phyloP scores from a whole-genome alignment of 2,888 invertebrate species.

The Thera britannica region DNA sequence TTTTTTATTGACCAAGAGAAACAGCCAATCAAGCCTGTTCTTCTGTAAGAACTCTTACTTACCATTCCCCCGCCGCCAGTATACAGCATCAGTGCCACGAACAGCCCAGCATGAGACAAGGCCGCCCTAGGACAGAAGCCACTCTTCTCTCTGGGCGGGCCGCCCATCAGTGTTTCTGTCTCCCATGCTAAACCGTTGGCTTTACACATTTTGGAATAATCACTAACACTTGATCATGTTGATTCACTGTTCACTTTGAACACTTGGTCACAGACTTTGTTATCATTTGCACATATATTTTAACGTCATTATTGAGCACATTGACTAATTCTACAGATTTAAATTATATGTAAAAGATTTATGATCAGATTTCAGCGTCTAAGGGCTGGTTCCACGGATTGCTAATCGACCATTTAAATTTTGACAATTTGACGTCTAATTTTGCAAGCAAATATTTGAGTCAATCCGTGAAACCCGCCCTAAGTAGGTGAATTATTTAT shows the following conservation, averaged over 20 bases:
- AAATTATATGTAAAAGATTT: no score
- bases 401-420: no score
- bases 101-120: conserved; percentile 89
- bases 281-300: conserved; percentile 4
- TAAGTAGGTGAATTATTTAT: no score
- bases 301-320: background rate
- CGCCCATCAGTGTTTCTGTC: conserved; percentile 80
- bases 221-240: conserved; percentile 43
- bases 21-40: no score
- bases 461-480: no score
- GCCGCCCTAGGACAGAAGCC: conserved; percentile 87
- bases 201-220: conserved; percentile 66
- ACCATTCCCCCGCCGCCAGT: conserved; percentile 93
- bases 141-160: conserved; percentile 70
- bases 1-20: no score
- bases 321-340: background rate
- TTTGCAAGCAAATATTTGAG: no score
- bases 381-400: no score
- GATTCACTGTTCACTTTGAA: conserved; percentile 37
- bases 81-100: conserved; percentile 90
- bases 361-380: no score
- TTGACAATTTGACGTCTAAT: no score
- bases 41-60: conserved; percentile 56
- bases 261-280: conserved; percentile 18
- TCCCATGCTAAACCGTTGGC: conserved; percentile 77